Percentiles rank a stretch among this genome's conserved stretches.
Evolutionary conservation across 2,113 vertebrate species (phyloP).

Genomic region (Clarias macrocephalus): DNA sequence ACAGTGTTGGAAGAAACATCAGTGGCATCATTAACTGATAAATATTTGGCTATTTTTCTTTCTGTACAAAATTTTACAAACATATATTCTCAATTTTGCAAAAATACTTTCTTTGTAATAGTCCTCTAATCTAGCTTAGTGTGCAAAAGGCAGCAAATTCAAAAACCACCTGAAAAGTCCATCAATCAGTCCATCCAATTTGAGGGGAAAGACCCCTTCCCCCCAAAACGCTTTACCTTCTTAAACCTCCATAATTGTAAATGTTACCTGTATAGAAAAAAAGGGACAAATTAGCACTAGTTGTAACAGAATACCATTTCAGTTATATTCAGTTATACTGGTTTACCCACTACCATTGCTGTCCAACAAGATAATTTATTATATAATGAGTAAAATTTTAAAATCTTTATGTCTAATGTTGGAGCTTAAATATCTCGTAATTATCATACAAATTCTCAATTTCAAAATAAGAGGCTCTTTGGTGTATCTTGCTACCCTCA

Average conservation of each 20-base stretch:
- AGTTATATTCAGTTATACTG: background rate
- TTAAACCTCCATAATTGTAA: constrained; percentile 98
- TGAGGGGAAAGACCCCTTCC: constrained; percentile 86
- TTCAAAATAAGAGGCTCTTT: background rate
- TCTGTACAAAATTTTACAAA: constrained; percentile 79
- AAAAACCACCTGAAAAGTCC: constrained; percentile 68
- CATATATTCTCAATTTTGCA: constrained; percentile 64
- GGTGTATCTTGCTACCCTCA: background rate
- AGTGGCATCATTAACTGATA: constrained; percentile 63
- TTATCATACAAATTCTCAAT: background rate
- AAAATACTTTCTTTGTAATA: constrained; percentile 66
- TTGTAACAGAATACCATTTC: background rate
- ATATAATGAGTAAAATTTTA: background rate
- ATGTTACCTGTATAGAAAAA: constrained; percentile 74
- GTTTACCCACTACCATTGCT: background rate
- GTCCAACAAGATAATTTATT: background rate
- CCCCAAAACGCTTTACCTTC: constrained; percentile 69
- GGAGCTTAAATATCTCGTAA: background rate
- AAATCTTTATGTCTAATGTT: background rate
- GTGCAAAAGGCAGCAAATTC: constrained; percentile 72
- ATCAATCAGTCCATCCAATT: constrained; percentile 70
- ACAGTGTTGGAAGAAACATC: constrained; percentile 69
- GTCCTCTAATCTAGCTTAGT: constrained; percentile 61
- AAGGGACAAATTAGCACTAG: background rate
- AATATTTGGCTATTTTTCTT: constrained; percentile 55